Evolutionary conservation across 2,888 invertebrate species (phyloP).

Genomic region (Diaprepes abbreviatus): DNA sequence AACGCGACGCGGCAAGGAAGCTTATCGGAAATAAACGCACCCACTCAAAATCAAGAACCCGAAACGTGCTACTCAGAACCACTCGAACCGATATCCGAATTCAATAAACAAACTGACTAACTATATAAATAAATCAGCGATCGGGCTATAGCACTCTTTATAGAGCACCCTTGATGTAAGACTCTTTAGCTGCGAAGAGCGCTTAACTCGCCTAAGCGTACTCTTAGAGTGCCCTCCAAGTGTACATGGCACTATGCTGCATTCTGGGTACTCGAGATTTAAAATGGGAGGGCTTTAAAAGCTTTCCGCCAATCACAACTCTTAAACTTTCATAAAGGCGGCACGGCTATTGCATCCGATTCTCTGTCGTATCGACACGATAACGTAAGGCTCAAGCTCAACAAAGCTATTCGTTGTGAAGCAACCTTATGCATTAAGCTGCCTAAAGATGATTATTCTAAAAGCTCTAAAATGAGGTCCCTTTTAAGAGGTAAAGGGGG

Average conservation of each 20-base stretch:
- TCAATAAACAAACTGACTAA: slow-evolving; percentile 70
- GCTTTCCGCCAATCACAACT: slow-evolving; percentile 28
- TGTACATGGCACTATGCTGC: slow-evolving; percentile 69
- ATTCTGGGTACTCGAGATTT: slow-evolving; percentile 65
- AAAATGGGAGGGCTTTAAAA: slow-evolving; percentile 55
- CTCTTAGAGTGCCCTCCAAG: slow-evolving; percentile 69
- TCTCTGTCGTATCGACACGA: slow-evolving; percentile 14
- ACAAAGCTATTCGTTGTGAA: slow-evolving; percentile 12
- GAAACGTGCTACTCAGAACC: slow-evolving; percentile 59
- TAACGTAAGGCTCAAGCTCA: slow-evolving; percentile 39
- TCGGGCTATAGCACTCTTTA: slow-evolving; percentile 68
- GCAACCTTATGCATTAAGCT: slow-evolving; percentile 56
- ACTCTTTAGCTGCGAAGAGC: slow-evolving; percentile 70
- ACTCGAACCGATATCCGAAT: slow-evolving; percentile 67
- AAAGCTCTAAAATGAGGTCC: slow-evolving; percentile 15
- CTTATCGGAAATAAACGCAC: slow-evolving; percentile 50
- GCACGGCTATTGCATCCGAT: slow-evolving; percentile 22
- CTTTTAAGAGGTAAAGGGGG: slow-evolving; percentile 53
- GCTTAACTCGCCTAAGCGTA: slow-evolving; percentile 70
- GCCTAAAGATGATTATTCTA: slow-evolving; percentile 53
- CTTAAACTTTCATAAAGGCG: slow-evolving; percentile 35
- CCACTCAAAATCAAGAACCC: slow-evolving; percentile 60
- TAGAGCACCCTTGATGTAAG: slow-evolving; percentile 69
- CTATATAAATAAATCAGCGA: slow-evolving; percentile 70
- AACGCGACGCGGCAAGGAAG: slow-evolving; percentile 49